These are phyloP conservation scores for Drosophila yooni DNA, from an alignment of 2,888 invertebrate species.

Conservation along the genomic window DNA sequence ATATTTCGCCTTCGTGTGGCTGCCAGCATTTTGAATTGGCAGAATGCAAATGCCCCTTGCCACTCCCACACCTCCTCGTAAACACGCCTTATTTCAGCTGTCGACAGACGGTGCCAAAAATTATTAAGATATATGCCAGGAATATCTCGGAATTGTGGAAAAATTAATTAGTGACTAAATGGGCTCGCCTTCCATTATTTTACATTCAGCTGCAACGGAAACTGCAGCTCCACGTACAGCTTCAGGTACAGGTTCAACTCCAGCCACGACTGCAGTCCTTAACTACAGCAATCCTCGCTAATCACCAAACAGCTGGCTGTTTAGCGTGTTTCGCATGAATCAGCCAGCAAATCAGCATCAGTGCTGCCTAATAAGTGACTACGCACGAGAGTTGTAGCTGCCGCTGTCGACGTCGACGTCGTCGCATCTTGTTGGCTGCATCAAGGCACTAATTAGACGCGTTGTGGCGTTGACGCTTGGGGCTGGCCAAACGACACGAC, in stretches of 20 bases:
- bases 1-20: slow-evolving; percentile 39
- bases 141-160: slow-evolving; percentile 37
- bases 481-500: slow-evolving; percentile 28
- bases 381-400: slow-evolving; percentile 19
- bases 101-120: slow-evolving; percentile 69
- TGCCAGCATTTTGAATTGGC: slow-evolving; percentile 67
- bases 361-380: slow-evolving; percentile 64
- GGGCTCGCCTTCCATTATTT: slow-evolving; percentile 46
- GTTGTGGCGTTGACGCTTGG: slow-evolving; percentile 47
- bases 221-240: neutral
- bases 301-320: slow-evolving; percentile 49
- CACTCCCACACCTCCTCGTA: neutral
- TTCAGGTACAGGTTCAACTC: neutral
- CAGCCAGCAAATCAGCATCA: slow-evolving; percentile 16
- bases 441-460: slow-evolving; percentile 70
- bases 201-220: neutral
- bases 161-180: slow-evolving; percentile 72
- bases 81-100: slow-evolving; percentile 18
- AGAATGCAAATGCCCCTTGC: slow-evolving; percentile 64
- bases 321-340: slow-evolving; percentile 27
- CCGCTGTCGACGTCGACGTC: neutral
- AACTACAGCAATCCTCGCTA: slow-evolving; percentile 44
- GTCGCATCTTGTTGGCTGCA: slow-evolving; percentile 49
- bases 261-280: neutral
- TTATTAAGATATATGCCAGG: slow-evolving; percentile 73